phyloP scores from a whole-genome alignment of 2,113 vertebrate species.

The Coregonus clupeaformis region DNA sequence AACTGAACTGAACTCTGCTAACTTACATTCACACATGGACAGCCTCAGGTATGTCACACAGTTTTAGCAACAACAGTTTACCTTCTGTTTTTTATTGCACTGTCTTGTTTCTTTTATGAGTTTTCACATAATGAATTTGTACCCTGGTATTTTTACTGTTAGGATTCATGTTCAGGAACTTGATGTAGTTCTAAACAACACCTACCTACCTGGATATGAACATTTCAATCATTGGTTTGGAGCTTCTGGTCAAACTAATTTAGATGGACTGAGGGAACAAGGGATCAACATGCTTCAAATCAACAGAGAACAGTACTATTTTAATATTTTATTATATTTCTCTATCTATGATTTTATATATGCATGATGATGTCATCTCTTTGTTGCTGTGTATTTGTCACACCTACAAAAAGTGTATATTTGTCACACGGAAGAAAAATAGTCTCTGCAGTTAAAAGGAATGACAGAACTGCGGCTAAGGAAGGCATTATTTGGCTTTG shows the following conservation, averaged over 20 bases:
- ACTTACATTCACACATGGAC: conserved; percentile 17
- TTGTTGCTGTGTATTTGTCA: too few species aligned
- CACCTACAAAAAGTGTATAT: too few species aligned
- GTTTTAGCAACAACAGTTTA: neutral
- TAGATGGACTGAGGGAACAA: neutral
- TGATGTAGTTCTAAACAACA: neutral
- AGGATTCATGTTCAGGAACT: neutral
- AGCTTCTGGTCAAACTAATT: neutral
- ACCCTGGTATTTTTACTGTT: neutral
- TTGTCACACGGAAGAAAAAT: too few species aligned
- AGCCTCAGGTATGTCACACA: neutral
- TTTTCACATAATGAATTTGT: neutral
- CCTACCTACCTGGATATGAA: neutral
- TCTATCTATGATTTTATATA: too few species aligned
- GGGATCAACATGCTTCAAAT: too few species aligned
- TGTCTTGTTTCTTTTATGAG: neutral
- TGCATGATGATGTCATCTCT: too few species aligned
- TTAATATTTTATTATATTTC: too few species aligned
- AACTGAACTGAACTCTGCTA: conserved; percentile 27
- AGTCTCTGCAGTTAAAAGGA: too few species aligned
- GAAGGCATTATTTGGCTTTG: too few species aligned
- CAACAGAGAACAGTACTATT: too few species aligned
- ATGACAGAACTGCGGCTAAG: too few species aligned
- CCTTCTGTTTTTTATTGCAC: neutral
- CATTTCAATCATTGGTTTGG: neutral